Evolutionary conservation across 1,140 invertebrate species (phyloP), one percentile per base, ranked within the genome.

Genomic region (Trichoplusia ni): DNA sequence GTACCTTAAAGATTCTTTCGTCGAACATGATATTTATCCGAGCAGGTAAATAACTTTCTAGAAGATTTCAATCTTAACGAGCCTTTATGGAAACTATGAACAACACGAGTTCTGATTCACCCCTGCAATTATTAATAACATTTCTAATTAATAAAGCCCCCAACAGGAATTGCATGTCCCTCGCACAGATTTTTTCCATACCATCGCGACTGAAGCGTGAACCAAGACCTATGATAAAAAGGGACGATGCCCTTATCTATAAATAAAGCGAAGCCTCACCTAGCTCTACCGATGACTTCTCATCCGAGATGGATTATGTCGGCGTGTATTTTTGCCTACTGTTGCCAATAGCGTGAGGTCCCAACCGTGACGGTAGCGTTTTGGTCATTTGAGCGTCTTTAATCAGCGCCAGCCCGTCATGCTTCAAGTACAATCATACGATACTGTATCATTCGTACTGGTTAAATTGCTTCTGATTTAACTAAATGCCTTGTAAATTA

Each of bases 101-200:
- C n/a, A n/a, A n/a, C n/a, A n/a, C n/a, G n/a, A n/a, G n/a, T n/a
- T n/a, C n/a, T n/a, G n/a, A n/a, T n/a, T n/a, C n/a, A n/a, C n/a
- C n/a, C n/a, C n/a, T n/a, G n/a, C n/a, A n/a, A n/a, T 46, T 46
- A 4, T 3, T 27, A 27, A 3, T 27, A 27, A 7, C 7, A 27
- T 27, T 4, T 27, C 14, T 4, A 11, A 9, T 37, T 37, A 4
- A 5, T 27, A 11, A 23, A 13, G 9, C 9, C 7, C 13, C 4
- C 7, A 6, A 13, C 5, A 56, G 13, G 2, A 9, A 21, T 42
- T 25, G 54, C 54, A 31, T 44, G 14, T 44, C 18, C 29, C 42
- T 19, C 38, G 54, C 54, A 58, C 38, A 44, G 54, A 58, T 58
- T 58, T 58, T 58, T 54, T 58, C 38, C 38, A 16, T 29, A 29